Conservation (phyloP, 2,888 invertebrate genomes). For the Neoaliturus tenellus region DNA sequence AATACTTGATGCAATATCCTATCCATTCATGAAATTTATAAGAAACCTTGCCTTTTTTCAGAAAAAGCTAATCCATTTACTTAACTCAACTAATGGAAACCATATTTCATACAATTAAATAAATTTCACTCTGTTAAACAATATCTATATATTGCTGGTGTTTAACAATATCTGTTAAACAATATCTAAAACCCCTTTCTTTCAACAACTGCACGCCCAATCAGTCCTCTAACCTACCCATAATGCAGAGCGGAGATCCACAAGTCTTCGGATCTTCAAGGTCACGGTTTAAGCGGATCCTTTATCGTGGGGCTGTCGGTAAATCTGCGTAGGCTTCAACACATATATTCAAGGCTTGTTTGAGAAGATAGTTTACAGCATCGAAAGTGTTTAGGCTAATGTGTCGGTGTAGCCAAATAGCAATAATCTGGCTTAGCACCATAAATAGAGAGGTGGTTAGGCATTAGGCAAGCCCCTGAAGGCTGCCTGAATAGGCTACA, state of each 20-base stretch:
- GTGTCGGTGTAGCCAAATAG: conserved; percentile 1
- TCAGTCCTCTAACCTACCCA: not conserved
- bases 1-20: too few relatives aligned
- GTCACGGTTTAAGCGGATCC: not conserved
- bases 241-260: not conserved
- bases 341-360: conserved; percentile 45
- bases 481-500: too few relatives aligned
- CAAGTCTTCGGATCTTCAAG: not conserved
- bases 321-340: conserved; percentile 35
- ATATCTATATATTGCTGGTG: too few relatives aligned
- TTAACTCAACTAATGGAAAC: too few relatives aligned
- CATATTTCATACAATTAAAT: too few relatives aligned
- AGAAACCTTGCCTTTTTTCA: too few relatives aligned
- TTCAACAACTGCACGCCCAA: not conserved
- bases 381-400: conserved; percentile 15
- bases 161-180: too few relatives aligned
- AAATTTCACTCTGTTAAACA: too few relatives aligned
- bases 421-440: conserved; percentile 36
- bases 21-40: too few relatives aligned
- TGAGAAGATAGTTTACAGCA: not conserved
- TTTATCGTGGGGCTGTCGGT: not conserved
- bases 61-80: too few relatives aligned
- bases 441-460: conserved; percentile 30
- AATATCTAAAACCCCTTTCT: too few relatives aligned
- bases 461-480: conserved; percentile 6